Evolutionary conservation across 2,888 invertebrate species (phyloP), one percentile per base, ranked within the genome.

Genomic region (Agonopterix subpropinquella): DNA sequence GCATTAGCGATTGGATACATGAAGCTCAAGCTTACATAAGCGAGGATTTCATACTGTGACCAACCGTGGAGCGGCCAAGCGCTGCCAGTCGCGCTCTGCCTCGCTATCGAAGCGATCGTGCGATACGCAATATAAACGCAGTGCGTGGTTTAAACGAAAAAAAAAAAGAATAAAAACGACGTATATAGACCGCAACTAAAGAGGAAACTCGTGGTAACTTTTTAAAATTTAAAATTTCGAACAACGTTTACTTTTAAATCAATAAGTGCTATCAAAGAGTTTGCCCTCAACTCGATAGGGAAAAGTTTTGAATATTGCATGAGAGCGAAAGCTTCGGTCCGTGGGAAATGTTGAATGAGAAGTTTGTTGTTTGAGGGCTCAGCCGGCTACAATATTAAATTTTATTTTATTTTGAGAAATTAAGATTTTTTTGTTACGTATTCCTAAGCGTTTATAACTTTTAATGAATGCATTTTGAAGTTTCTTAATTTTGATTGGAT

Each of bases 31-130:
- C 57, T 65, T 67, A 72, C 57, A 64, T 71, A 71, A 70, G 64
- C 58, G 52, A 53, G 55, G 53, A 58, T 49, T 45, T 51, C 50
- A 47, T 54, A 46, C 56, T 52, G 56, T 48, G 53, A 56, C 52
- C 52, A 55, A 60, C 49, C 53, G 53, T 47, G 48, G 41, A 37
- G 43, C 37, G 53, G 52, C 57, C 57, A 59, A 58, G 9, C 59
- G 64, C 65, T 67, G 72, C 63, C 80, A 84, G 84, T 84, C 73
- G 77, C 70, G 72, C 60, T 70, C 67, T 58, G 73, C 66, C 67
- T 64, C 69, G 71, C 77, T 60, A 56, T 53, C 69, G 57, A 71
- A 59, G 65, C 71, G 79, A 71, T 64, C 78, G 82, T 73, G 59
- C 56, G 59, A 42, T 37, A 51, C 57, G 56, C 47, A 47, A 1